Base-by-base conservation (phyloP, 2,797 vertebrate genomes). In the Characodon lateralis region DNA sequence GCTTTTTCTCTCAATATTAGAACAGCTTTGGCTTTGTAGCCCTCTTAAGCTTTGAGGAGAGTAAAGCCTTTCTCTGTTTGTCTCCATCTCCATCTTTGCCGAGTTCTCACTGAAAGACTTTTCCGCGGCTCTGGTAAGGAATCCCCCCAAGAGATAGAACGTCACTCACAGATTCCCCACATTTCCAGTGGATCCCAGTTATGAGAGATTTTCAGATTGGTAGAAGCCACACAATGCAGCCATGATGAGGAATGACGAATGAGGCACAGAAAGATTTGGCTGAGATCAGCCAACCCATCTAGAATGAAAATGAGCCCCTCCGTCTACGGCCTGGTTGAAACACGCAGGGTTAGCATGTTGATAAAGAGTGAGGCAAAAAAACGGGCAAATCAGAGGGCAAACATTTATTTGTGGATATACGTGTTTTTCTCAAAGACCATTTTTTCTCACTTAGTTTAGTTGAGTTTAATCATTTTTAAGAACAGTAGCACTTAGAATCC, bases 271-370 rank as follows among this genome's bases (percentile, higher is more conserved):
- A 87, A 93, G 90, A 93, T 94, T 94, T 91, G 91, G 91, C 88
- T 91, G 90, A 89, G 92, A 93, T 94, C 90, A 86, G 89, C 90
- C 91, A 78, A 92, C 91, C 90, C 91, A 90, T 83, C 80, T 89
- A 83, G 94, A 95, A 95, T 95, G 94, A 93, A 93, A 95, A 94
- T 94, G 93, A 95, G 93, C 87, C 81, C 76, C 84, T 81, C 88
- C 82, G 89, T 91, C 92, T 93, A 91, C 91, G 79, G 87, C 90
- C 68, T 88, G 84, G 89, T 41, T 72, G 85, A 88, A 89, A 85
- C 87, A 89, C 48, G 84, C 91, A 82, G 88, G 88, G 90, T 91
- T 89, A 87, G 89, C 93, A 90, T 87, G 92, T 91, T 83, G 92
- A 94, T 92, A 89, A 90, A 89, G 87, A 88, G 80, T 76, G 85